Conservation (phyloP, 2,113 vertebrate genomes). For the Delphinapterus leucas region DNA sequence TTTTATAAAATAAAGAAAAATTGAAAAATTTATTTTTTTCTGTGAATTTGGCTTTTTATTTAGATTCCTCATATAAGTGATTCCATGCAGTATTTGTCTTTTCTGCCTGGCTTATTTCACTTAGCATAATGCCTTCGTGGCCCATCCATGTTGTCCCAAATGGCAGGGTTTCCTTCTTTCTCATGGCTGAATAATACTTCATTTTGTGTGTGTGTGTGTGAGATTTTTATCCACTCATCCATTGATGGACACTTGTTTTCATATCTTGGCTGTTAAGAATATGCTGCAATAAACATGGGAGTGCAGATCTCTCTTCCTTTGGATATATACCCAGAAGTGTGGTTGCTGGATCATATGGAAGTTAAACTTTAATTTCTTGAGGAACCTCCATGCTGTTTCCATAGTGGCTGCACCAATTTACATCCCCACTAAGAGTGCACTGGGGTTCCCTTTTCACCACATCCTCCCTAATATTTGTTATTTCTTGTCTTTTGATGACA, state of each 20-base stretch:
- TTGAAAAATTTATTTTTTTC: neutral
- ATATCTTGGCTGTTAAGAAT: neutral
- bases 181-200: neutral
- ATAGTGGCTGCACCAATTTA: neutral
- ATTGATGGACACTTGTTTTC: neutral
- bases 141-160: neutral
- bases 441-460: neutral
- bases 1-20: slow-evolving; percentile 27
- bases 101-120: neutral
- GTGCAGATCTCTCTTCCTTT: neutral
- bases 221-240: neutral
- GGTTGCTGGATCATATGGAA: neutral
- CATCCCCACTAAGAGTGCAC: neutral
- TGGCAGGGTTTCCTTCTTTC: neutral
- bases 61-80: neutral
- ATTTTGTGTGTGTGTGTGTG: neutral
- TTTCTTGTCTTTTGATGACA: neutral
- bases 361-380: neutral
- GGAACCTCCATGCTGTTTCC: neutral
- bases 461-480: neutral
- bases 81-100: neutral
- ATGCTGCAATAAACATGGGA: neutral
- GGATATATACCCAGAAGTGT: neutral
- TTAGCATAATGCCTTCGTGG: neutral
- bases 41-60: neutral